phyloP scores from a whole-genome alignment of 2,113 vertebrate genomes.

The Speoplatyrhinus poulsoni region DNA sequence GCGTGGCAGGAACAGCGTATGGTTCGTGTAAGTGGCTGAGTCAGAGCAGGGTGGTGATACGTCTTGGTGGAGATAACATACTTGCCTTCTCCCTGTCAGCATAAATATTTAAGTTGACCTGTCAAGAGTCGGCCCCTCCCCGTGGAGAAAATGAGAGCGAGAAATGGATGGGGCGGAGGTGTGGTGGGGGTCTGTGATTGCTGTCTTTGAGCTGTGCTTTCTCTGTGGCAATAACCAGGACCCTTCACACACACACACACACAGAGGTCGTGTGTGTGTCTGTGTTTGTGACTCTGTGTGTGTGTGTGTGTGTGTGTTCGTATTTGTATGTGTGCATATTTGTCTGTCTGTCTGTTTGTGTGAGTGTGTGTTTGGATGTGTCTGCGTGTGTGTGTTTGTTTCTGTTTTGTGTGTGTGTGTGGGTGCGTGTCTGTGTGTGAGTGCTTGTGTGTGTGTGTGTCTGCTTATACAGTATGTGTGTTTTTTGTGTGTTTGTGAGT shows the following conservation, averaged over 20 bases:
- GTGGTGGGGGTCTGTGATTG: conserved; percentile 39
- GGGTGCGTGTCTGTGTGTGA: too few relatives aligned
- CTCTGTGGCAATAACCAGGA: conserved; percentile 40
- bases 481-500: conserved; percentile 4
- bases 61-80: conserved; percentile 67
- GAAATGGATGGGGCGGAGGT: neutral
- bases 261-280: conserved; percentile 4
- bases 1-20: conserved; percentile 33
- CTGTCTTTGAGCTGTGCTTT: conserved; percentile 50
- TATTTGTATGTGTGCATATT: too few relatives aligned
- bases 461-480: too few relatives aligned
- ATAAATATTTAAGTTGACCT: conserved; percentile 77
- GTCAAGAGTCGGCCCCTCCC: conserved; percentile 53
- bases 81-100: conserved; percentile 67
- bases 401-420: too few relatives aligned
- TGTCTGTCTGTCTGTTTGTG: too few relatives aligned
- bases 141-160: conserved; percentile 13
- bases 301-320: conserved; percentile 27
- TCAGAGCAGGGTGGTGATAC: conserved; percentile 50
- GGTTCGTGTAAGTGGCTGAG: conserved; percentile 52
- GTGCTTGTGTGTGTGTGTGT: too few relatives aligned
- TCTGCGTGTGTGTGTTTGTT: too few relatives aligned
- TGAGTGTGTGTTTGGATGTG: too few relatives aligned
- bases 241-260: conserved; percentile 14
- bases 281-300: neutral